phyloP scores from a whole-genome alignment of 1,140 invertebrate species.

The Goniozus legneri region DNA sequence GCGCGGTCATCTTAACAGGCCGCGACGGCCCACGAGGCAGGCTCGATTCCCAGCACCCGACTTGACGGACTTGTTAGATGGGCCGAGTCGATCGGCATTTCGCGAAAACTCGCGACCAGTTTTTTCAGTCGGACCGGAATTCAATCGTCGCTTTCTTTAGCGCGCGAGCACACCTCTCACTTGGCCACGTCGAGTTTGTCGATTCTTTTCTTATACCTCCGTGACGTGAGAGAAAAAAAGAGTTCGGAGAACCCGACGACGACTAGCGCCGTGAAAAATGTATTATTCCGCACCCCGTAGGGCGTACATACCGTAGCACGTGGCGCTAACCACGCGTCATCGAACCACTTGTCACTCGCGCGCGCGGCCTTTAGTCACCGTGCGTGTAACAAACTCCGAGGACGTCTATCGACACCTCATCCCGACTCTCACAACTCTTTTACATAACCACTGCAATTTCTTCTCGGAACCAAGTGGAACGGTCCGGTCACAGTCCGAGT shows the following conservation, averaged over 20 bases:
- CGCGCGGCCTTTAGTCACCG: no score
- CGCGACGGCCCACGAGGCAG: constrained; percentile 38
- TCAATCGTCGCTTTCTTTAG: neutral
- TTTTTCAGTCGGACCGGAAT: neutral
- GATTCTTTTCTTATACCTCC: constrained; percentile 1
- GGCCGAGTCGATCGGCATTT: constrained; percentile 45
- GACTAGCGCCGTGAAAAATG: neutral
- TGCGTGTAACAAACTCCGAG: no score
- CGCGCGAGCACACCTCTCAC: neutral
- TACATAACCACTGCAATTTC: no score
- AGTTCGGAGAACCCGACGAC: neutral
- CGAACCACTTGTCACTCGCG: constrained; percentile 32
- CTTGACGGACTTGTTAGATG: constrained; percentile 25
- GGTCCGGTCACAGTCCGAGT: no score
- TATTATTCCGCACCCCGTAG: neutral
- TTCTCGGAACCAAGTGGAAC: no score
- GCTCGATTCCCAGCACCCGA: constrained; percentile 38
- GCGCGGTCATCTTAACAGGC: constrained; percentile 52
- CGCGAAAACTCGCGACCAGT: constrained; percentile 27
- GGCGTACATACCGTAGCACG: constrained; percentile 15
- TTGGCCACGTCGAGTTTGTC: constrained; percentile 1
- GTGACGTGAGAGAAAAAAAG: neutral
- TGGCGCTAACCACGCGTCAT: constrained; percentile 24
- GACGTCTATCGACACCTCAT: no score
- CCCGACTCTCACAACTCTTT: no score